Conservation (phyloP, 1,140 invertebrate genomes). For the Sinonovacula constricta region DNA sequence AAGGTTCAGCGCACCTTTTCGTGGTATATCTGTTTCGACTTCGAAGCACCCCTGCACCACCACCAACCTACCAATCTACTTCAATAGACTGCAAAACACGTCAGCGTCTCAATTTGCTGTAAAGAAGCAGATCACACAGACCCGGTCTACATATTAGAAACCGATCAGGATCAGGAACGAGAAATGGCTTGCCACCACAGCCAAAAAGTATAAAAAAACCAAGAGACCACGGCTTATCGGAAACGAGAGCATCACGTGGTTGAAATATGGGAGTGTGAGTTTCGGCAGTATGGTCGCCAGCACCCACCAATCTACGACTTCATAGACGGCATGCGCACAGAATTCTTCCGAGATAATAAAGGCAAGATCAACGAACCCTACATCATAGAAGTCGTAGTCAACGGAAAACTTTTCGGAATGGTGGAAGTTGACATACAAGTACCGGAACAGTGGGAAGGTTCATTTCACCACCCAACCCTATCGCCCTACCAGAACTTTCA, state of each 20-base stretch:
- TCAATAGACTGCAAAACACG: background rate
- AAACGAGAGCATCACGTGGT: too few species aligned
- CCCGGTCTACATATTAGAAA: too few species aligned
- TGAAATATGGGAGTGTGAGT: too few species aligned
- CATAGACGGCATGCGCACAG: too few species aligned
- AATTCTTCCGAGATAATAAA: background rate
- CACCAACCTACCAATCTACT: conserved; percentile 1
- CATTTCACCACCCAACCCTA: background rate
- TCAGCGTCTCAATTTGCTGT: conserved; percentile 8
- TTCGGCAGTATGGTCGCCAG: too few species aligned
- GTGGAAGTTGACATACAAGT: background rate
- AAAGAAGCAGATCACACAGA: background rate
- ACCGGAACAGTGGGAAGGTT: background rate
- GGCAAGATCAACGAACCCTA: background rate
- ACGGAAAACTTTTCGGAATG: background rate
- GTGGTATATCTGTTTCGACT: conserved; percentile 22
- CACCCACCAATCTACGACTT: too few species aligned
- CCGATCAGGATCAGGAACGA: too few species aligned
- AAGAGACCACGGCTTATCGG: too few species aligned
- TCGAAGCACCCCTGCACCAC: conserved; percentile 13
- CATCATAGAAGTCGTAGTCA: background rate
- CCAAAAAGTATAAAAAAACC: too few species aligned
- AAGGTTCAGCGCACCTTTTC: background rate
- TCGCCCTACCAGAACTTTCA: background rate
- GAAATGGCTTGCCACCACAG: too few species aligned